These are phyloP conservation scores for Chrysolina haemoptera DNA, from an alignment of 2,888 invertebrate species.

Conservation along the genomic window DNA sequence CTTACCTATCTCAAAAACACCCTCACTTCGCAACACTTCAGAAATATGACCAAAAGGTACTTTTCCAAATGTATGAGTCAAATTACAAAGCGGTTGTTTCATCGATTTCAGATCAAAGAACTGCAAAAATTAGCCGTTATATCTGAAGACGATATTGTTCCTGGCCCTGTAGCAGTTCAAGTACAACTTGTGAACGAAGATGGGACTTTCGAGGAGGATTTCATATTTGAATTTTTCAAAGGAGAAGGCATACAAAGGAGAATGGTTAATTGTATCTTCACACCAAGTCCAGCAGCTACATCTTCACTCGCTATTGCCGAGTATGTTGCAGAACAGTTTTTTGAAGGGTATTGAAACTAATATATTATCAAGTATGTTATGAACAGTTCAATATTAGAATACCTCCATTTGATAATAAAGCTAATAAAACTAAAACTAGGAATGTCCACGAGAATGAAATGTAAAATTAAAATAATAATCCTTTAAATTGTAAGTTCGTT, in stretches of 20 bases:
- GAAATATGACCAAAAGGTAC: slow-evolving; percentile 85
- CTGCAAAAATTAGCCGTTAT: slow-evolving; percentile 50
- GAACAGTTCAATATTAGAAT: too few relatives aligned
- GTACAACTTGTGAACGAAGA: slow-evolving; percentile 91
- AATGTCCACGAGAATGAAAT: too few relatives aligned
- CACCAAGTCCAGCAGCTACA: slow-evolving; percentile 96
- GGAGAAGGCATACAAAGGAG: slow-evolving; percentile 79
- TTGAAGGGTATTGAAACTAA: slow-evolving; percentile 22
- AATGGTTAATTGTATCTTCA: slow-evolving; percentile 93
- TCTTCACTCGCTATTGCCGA: slow-evolving; percentile 94
- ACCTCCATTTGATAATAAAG: too few relatives aligned
- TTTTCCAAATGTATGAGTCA: slow-evolving; percentile 85
- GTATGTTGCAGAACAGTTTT: slow-evolving; percentile 74
- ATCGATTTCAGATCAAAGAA: slow-evolving; percentile 71
- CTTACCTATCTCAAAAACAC: slow-evolving; percentile 79
- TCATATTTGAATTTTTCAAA: slow-evolving; percentile 88
- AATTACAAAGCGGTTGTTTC: slow-evolving; percentile 82
- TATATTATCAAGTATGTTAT: not conserved
- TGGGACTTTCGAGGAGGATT: slow-evolving; percentile 94
- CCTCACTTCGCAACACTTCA: slow-evolving; percentile 80
- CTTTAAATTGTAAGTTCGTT: too few relatives aligned
- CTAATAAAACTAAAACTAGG: too few relatives aligned
- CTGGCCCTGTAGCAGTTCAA: slow-evolving; percentile 91
- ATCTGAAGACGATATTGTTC: slow-evolving; percentile 33
- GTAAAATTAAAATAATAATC: too few relatives aligned